A percentile compares a stretch with the other conserved stretches of the same genome.
Evolutionary conservation across 2,797 vertebrate genomes (phyloP).

Genomic region (Crocidura indochinensis): DNA sequence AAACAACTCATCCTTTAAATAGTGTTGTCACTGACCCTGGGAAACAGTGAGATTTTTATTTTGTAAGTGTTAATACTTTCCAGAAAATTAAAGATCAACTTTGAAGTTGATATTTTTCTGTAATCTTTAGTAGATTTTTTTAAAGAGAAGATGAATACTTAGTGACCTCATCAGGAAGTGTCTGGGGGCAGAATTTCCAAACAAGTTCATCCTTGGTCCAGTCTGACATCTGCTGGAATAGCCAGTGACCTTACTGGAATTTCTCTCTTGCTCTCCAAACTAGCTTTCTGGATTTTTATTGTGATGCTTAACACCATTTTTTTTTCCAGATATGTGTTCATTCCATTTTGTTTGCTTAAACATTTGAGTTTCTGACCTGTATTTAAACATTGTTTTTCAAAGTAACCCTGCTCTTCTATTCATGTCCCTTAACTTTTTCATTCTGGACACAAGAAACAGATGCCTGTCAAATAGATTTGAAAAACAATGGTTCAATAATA

Average conservation of each 20-base stretch:
- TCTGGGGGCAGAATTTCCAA: not conserved
- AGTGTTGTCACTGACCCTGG: not conserved
- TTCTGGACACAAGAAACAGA: constrained; percentile 64
- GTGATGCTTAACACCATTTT: not conserved
- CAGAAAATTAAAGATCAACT: constrained; percentile 52
- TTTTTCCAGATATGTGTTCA: constrained; percentile 21
- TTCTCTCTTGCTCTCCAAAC: not conserved
- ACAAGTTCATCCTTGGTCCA: not conserved
- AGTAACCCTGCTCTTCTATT: constrained; percentile 21
- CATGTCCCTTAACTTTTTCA: constrained; percentile 17
- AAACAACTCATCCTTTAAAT: constrained; percentile 47
- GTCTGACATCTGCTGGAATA: not conserved
- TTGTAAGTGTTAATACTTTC: constrained; percentile 55
- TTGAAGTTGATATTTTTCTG: not conserved
- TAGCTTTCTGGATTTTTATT: not conserved
- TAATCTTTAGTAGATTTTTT: not conserved
- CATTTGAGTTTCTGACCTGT: not conserved
- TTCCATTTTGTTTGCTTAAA: constrained; percentile 18
- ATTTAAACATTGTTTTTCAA: constrained; percentile 27
- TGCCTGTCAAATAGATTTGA: constrained; percentile 42
- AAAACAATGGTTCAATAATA: constrained; percentile 60
- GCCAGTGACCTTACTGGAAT: not conserved
- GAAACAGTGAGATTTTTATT: constrained; percentile 54
- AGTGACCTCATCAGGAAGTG: not conserved
- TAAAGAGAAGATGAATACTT: not conserved